Percentiles rank a stretch among this genome's conserved stretches.
Conservation (phyloP, 1,140 invertebrate genomes). For the Danaus plexippus region DNA sequence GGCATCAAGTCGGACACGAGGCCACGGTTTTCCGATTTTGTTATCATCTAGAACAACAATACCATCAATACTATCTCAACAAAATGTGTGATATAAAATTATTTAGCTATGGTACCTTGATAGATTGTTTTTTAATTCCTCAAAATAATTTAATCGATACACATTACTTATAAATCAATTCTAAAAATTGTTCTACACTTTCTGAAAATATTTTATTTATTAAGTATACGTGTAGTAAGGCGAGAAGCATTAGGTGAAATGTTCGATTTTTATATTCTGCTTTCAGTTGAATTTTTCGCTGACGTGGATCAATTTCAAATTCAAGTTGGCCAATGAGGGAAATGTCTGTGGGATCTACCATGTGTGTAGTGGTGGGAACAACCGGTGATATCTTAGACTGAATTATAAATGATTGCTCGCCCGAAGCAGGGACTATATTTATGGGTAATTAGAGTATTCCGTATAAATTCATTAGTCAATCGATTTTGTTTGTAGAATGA, state of each 20-base stretch:
- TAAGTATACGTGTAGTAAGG: slow-evolving; percentile 19
- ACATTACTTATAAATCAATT: neutral
- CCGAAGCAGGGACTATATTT: slow-evolving; percentile 13
- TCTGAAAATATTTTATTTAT: neutral
- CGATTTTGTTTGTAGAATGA: slow-evolving; percentile 18
- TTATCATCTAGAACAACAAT: slow-evolving; percentile 60
- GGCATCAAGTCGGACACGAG: slow-evolving; percentile 87
- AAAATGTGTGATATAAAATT: neutral
- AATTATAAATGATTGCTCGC: slow-evolving; percentile 40
- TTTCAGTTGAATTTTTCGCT: slow-evolving; percentile 35
- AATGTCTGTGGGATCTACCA: slow-evolving; percentile 33
- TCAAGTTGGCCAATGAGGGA: slow-evolving; percentile 30
- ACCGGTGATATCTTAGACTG: slow-evolving; percentile 33
- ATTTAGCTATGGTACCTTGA: slow-evolving; percentile 24
- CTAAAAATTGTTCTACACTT: no score
- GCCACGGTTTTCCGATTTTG: slow-evolving; percentile 70
- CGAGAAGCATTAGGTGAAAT: slow-evolving; percentile 23
- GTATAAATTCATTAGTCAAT: slow-evolving; percentile 25
- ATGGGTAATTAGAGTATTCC: slow-evolving; percentile 17
- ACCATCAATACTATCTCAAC: no score
- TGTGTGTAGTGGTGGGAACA: slow-evolving; percentile 25
- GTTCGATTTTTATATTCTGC: slow-evolving; percentile 39
- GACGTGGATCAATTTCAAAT: slow-evolving; percentile 54
- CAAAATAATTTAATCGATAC: no score
- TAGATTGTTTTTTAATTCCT: slow-evolving; percentile 1